A percentile compares a stretch with the other conserved stretches of the same genome.
Evolutionary conservation across 2,113 vertebrate genomes (phyloP).

Genomic region (Mionectes macconnelli): DNA sequence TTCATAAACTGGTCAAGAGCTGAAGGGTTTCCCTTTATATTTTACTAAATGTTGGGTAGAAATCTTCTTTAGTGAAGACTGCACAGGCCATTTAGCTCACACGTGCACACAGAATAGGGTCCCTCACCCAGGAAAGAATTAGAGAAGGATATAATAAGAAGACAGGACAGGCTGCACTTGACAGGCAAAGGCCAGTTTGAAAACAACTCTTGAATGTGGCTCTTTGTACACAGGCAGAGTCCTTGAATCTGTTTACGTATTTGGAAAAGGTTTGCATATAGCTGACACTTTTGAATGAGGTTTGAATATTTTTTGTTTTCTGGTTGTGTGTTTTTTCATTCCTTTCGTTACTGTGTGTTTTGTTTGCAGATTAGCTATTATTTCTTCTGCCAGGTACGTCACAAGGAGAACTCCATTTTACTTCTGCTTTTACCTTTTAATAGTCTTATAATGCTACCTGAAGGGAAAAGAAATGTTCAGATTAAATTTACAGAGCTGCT

Average conservation of each 20-base stretch:
- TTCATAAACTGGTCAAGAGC: neutral
- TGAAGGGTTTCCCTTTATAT: neutral
- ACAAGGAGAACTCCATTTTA: neutral
- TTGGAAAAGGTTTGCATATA: neutral
- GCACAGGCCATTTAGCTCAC: neutral
- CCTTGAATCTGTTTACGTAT: neutral
- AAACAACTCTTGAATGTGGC: neutral
- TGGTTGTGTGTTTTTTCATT: neutral
- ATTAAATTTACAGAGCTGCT: neutral
- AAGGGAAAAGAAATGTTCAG: neutral
- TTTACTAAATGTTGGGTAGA: constrained; percentile 9
- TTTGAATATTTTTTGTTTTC: neutral
- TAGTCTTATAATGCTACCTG: neutral
- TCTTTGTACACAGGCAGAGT: neutral
- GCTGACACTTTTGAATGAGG: neutral
- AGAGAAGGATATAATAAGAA: neutral
- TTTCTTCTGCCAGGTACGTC: neutral
- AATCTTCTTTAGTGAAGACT: neutral
- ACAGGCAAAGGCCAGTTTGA: neutral
- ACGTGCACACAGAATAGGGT: neutral
- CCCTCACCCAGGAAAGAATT: neutral
- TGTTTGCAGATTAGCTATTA: neutral
- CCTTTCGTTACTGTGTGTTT: neutral
- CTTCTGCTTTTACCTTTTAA: neutral
- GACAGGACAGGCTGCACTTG: neutral